Evolutionary conservation across 92 coral and sea anemone species (phyloP).

Genomic region (Micromussa lordhowensis): DNA sequence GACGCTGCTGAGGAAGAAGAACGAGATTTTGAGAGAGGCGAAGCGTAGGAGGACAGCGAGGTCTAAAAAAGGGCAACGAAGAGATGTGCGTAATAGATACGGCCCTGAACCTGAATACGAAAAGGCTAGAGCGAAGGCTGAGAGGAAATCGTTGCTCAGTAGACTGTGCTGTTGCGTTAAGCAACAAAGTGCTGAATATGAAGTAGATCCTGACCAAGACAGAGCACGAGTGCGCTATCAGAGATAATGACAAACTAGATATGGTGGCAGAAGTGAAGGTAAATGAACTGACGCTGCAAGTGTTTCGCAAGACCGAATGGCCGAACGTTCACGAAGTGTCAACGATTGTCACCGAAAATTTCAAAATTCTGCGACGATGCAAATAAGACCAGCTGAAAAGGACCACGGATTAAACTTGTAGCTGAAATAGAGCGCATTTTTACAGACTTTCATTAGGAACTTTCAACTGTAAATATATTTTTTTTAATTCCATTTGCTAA

Average conservation of each 20-base stretch:
- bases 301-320: not conserved
- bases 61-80: slow-evolving; percentile 70
- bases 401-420: not conserved
- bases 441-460: not conserved
- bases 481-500: not conserved
- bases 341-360: not conserved
- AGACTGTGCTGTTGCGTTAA: slow-evolving; percentile 74
- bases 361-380: not conserved
- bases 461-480: not conserved
- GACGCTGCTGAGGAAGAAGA: slow-evolving; percentile 72
- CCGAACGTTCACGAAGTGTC: not conserved
- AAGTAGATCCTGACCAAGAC: slow-evolving; percentile 8
- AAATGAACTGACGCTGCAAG: not conserved
- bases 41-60: slow-evolving; percentile 80
- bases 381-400: not conserved
- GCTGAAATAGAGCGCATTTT: not conserved
- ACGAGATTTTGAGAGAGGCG: slow-evolving; percentile 82
- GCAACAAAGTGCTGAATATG: slow-evolving; percentile 51
- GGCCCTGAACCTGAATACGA: slow-evolving; percentile 10
- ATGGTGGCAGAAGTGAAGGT: not conserved
- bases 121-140: slow-evolving; percentile 34
- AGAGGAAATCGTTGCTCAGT: slow-evolving; percentile 46
- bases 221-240: not conserved
- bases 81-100: slow-evolving; percentile 4
- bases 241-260: not conserved